Percentiles rank a stretch among this genome's conserved stretches.
phyloP scores from a whole-genome alignment of 2,797 vertebrate genomes.

The Bucorvus abyssinicus region DNA sequence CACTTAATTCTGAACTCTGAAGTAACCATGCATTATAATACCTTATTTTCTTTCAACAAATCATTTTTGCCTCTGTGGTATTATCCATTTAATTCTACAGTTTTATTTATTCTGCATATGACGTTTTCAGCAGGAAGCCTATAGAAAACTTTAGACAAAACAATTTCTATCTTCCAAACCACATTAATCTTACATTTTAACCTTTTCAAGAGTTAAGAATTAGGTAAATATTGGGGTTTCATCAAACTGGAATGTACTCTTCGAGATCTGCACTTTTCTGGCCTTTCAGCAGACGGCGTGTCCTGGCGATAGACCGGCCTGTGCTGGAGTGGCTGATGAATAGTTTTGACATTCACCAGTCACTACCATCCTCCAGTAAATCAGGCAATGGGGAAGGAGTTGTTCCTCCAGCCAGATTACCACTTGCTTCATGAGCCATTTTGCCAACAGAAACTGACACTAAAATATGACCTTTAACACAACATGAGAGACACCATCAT shows the following conservation, averaged over 20 bases:
- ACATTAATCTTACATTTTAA: not conserved
- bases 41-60: not conserved
- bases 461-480: not conserved
- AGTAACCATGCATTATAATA: not conserved
- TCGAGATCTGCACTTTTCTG: not conserved
- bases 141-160: not conserved
- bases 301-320: not conserved
- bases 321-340: not conserved
- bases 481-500: not conserved
- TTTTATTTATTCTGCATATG: not conserved
- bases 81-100: not conserved
- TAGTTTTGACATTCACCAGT: not conserved
- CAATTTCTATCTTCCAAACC: not conserved
- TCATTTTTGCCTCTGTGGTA: not conserved
- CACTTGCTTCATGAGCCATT: not conserved
- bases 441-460: not conserved
- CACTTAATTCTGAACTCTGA: not conserved
- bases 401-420: not conserved
- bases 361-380: not conserved
- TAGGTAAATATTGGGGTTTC: not conserved
- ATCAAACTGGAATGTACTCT: not conserved
- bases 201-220: not conserved
- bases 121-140: not conserved
- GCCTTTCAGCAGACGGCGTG: not conserved
- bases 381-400: not conserved